Percentiles rank a stretch among this genome's conserved stretches.
Evolutionary conservation across 2,797 vertebrate species (phyloP).

Genomic region (Thalassophryne amazonica): DNA sequence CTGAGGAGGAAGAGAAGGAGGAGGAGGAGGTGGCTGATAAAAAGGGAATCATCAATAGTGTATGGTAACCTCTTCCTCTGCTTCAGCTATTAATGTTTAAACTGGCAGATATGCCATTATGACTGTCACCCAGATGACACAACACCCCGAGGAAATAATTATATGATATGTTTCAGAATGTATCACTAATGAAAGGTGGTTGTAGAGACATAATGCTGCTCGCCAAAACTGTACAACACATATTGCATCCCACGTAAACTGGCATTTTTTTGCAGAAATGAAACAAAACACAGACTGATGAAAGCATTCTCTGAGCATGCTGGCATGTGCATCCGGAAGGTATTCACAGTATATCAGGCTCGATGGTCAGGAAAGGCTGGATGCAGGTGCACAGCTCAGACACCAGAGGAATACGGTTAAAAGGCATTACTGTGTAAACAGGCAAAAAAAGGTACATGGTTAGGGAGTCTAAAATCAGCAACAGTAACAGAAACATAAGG

Average conservation of each 20-base stretch:
- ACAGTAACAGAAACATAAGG: no score
- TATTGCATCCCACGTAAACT: neutral
- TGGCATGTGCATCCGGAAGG: neutral
- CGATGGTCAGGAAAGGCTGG: no score
- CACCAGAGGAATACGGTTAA: no score
- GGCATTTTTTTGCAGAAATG: neutral
- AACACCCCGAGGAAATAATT: constrained; percentile 49
- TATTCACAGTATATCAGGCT: no score
- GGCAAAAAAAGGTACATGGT: no score
- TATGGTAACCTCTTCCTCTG: constrained; percentile 59
- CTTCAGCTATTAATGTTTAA: constrained; percentile 74
- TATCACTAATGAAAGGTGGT: constrained; percentile 15
- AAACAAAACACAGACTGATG: no score
- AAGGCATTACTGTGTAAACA: no score
- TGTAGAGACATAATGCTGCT: neutral
- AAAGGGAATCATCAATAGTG: constrained; percentile 75
- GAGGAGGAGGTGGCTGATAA: constrained; percentile 49
- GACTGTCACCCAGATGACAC: constrained; percentile 66
- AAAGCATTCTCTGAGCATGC: neutral
- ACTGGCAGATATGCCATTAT: constrained; percentile 66
- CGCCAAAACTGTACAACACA: neutral
- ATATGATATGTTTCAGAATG: constrained; percentile 17
- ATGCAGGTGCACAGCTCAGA: no score
- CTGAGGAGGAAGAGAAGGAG: constrained; percentile 36
- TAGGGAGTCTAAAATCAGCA: no score